phyloP scores from a whole-genome alignment of 2,113 vertebrate genomes.

The Maylandia zebra region DNA sequence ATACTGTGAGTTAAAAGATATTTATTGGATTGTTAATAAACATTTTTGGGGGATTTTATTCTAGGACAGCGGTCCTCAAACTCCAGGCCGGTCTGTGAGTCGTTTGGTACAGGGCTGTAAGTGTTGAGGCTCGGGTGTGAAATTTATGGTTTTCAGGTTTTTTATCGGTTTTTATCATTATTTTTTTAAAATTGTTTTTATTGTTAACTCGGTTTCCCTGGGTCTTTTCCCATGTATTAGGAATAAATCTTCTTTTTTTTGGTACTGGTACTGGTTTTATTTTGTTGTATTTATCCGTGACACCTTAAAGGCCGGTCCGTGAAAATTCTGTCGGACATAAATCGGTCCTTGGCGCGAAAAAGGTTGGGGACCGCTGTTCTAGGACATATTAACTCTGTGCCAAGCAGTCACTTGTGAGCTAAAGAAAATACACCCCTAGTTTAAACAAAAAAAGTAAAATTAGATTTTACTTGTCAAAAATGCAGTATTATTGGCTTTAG shows the following conservation, averaged over 20 bases:
- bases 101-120: not conserved
- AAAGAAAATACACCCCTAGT: not conserved
- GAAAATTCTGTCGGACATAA: not conserved
- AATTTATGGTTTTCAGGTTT: not conserved
- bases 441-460: not conserved
- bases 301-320: fast-evolving
- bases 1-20: not conserved
- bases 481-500: not conserved
- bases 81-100: not conserved
- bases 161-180: not conserved
- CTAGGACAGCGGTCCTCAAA: not conserved
- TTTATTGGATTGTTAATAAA: not conserved
- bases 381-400: not conserved
- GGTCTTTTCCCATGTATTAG: not conserved
- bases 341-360: fast-evolving
- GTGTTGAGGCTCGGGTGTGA: not conserved
- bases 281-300: not conserved
- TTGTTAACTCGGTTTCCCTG: not conserved
- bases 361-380: not conserved
- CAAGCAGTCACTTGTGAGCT: not conserved
- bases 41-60: not conserved
- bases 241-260: not conserved
- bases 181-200: fast-evolving
- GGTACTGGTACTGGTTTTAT: not conserved
- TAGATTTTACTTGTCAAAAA: not conserved